Evolutionary conservation across 2,888 invertebrate species (phyloP), one percentile per base, ranked within the genome.

Genomic region (Penaeus monodon): DNA sequence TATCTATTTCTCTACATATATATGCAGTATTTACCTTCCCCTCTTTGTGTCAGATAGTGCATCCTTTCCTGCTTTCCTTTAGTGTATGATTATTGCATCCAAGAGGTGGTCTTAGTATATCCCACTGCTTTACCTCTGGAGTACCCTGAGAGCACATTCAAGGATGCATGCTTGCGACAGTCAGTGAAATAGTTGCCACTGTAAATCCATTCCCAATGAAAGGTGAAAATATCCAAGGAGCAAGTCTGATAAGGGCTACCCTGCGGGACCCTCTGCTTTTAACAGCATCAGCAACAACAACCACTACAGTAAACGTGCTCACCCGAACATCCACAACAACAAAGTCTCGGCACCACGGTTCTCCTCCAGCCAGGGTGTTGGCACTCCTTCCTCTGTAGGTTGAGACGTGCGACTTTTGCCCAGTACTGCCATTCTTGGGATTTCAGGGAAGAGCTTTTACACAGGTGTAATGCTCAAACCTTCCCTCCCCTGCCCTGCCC

Each of bases 241-340:
- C 82, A 82, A 86, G 83, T 65, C 78, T 85, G 85, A 80, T 76
- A 86, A 86, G 86, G 86, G 86, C 83, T 76, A 86, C 83, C 86
- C 86, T 86, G 86, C 83, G 77, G 82, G 86, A 79, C 82, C 86
- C 86, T 82, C 86, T 86, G 86, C 86, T 86, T 57, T 86, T 87
- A 88, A 84, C 88, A 88, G 84, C 84, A 84, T 88, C 88, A 84
- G 84, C 88, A 88, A 84, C 88, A 84, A 84, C 88, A 88, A 84
- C 88, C 88, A 88, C 88, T 80, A 88, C 88, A 86, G 86, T 86
- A 86, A 86, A 86, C 85, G 86, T 86, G 86, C 86, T 86, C 86
- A 86, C 86, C 86, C 83, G 86, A 86, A 88, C 88, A 88, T 80
- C 87, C 84, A 88, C 88, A 88, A 80, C 88, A 81, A 80, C 88